Conservation (phyloP, 2,113 vertebrate genomes). For the Chamaetylas fuelleborni region DNA sequence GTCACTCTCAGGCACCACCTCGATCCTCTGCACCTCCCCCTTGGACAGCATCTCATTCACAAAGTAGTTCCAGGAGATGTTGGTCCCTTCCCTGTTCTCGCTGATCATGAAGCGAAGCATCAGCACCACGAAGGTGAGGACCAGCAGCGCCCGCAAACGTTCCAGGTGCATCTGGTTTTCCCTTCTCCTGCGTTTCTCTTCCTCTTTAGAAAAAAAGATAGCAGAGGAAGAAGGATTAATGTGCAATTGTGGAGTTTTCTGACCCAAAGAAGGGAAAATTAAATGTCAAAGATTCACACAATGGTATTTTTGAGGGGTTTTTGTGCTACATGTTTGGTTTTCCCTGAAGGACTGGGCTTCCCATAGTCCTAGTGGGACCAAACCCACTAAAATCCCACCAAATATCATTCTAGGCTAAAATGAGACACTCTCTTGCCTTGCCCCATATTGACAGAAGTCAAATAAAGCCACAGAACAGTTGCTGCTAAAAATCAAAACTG, state of each 20-base stretch:
- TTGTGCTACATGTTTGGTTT: neutral
- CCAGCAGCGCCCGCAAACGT: constrained; percentile 81
- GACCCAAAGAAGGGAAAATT: neutral
- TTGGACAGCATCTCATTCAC: constrained; percentile 96
- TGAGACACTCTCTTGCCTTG: neutral
- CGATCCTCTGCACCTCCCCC: constrained; percentile 92
- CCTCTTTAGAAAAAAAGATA: constrained; percentile 66
- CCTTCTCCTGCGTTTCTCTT: constrained; percentile 83
- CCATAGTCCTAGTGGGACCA: neutral
- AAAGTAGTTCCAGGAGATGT: constrained; percentile 96
- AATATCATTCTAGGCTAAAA: neutral
- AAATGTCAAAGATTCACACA: neutral
- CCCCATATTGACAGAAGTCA: neutral
- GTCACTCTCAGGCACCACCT: constrained; percentile 91
- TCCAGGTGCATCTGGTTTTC: constrained; percentile 89
- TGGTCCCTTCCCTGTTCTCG: constrained; percentile 75
- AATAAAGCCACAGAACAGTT: neutral
- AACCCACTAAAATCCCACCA: neutral
- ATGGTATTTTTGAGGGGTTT: rapidly evolving
- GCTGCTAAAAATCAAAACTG: neutral
- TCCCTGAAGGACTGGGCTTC: neutral
- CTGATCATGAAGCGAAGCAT: constrained; percentile 77
- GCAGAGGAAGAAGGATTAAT: neutral
- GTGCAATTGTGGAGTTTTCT: neutral
- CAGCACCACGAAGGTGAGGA: constrained; percentile 81